Evolutionary conservation across 2,888 invertebrate genomes (phyloP), one percentile per base, ranked within the genome.

Genomic region (Drosophila formosana): DNA sequence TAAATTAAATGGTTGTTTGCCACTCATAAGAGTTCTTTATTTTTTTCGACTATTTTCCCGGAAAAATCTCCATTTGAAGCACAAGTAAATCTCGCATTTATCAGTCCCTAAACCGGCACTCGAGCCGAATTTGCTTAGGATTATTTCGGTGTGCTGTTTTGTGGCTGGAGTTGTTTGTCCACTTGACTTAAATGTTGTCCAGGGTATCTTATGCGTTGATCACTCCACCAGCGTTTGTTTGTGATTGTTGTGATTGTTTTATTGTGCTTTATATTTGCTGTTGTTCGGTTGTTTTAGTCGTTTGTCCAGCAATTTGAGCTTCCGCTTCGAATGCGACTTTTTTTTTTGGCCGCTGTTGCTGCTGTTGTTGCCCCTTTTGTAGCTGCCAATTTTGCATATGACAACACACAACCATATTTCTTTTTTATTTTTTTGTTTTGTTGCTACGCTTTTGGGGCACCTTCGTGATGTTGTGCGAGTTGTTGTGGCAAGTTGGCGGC

Each of bases 321-420:
- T 18, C 43, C 8, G 13, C 45, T 49, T 37, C 55, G 32, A 45
- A 55, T 45, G 30, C 60, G 53, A 11, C 52, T 52, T 34, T 37
- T 11, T 37, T 11, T 11, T 1, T 34, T 37, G 11, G 18, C 18
- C 1, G 18, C 18, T 18, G 18, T 1, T 34, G 11, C 9, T 32
- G 30, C 30, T 1, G 30, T 53, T 63, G 30, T 30, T 51, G 18
- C 34, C 39, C 6, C 52, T 66, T 67, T 80, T 62, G 53, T 58
- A 39, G 45, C 58, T 63, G 70, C 70, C 75, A 66, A 60, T 75
- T 77, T 82, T 70, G 78, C 83, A 82, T 82, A 80, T 77, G 78
- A 72, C 83, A 75, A 74, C 65, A 82, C 82, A 82, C 52, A 72
- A 32, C 32, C 18, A 18, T 18, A 18, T 18, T 18, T 18, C 18